phyloP scores from a whole-genome alignment of 2,888 invertebrate species.

The Colletes collaris region DNA sequence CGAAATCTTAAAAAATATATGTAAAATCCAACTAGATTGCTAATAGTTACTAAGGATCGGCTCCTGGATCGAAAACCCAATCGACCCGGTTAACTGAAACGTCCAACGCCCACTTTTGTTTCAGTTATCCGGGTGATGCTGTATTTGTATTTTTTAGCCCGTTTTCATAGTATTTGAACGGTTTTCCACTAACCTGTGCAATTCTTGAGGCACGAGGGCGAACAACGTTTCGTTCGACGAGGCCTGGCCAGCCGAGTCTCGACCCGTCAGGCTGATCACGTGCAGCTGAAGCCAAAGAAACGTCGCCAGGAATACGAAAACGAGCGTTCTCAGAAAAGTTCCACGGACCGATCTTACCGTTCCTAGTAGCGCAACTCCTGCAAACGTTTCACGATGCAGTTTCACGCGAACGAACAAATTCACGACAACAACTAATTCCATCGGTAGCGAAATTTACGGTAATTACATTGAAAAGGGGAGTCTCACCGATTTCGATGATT shows the following conservation, averaged over 20 bases:
- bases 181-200: conserved; percentile 88
- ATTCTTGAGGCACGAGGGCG: conserved; percentile 91
- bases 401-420: neutral
- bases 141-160: too few relatives aligned
- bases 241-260: conserved; percentile 80
- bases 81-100: too few relatives aligned
- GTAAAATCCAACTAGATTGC: too few relatives aligned
- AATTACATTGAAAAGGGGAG: too few relatives aligned
- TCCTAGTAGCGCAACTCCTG: conserved; percentile 70
- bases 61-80: too few relatives aligned
- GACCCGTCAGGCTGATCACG: conserved; percentile 84
- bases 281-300: conserved; percentile 87
- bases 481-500: too few relatives aligned
- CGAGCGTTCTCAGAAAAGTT: conserved; percentile 82
- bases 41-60: too few relatives aligned
- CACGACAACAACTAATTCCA: too few relatives aligned
- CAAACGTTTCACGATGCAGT: conserved; percentile 4
- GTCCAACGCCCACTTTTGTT: neutral
- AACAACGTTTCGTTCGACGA: conserved; percentile 90
- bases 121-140: neutral
- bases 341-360: conserved; percentile 78
- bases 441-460: too few relatives aligned
- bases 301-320: conserved; percentile 84
- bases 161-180: too few relatives aligned
- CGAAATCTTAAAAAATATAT: too few relatives aligned